Conservation (phyloP, 1,140 invertebrate species). For the Pentalonia nigronervosa region DNA sequence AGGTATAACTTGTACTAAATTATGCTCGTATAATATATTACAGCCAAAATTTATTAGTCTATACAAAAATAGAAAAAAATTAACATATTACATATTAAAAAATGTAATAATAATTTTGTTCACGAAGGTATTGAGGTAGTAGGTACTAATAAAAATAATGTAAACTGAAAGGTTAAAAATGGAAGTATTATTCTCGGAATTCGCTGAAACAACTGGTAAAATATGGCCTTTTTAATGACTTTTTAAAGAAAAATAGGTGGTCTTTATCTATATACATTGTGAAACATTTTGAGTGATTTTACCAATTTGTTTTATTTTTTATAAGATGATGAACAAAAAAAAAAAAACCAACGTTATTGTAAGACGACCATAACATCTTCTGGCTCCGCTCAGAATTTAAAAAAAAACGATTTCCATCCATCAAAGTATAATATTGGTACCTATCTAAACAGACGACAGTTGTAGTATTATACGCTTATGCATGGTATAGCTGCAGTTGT, state of each 20-base stretch:
- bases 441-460: not conserved
- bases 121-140: too few species aligned
- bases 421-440: not conserved
- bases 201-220: too few species aligned
- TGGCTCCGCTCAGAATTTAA: not conserved
- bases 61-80: too few species aligned
- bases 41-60: too few species aligned
- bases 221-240: not conserved
- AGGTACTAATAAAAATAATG: too few species aligned
- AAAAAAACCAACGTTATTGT: too few species aligned
- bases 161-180: too few species aligned
- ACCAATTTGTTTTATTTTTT: not conserved
- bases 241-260: not conserved
- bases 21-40: not conserved
- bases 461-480: not conserved
- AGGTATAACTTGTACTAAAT: not conserved
- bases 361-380: not conserved
- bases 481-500: not conserved
- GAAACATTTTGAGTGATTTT: not conserved
- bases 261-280: not conserved
- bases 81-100: too few species aligned
- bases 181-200: too few species aligned
- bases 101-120: too few species aligned
- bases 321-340: not conserved
- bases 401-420: constrained; percentile 16